Evolutionary conservation across 2,797 vertebrate genomes (phyloP).

Genomic region (Myioborus miniatus): DNA sequence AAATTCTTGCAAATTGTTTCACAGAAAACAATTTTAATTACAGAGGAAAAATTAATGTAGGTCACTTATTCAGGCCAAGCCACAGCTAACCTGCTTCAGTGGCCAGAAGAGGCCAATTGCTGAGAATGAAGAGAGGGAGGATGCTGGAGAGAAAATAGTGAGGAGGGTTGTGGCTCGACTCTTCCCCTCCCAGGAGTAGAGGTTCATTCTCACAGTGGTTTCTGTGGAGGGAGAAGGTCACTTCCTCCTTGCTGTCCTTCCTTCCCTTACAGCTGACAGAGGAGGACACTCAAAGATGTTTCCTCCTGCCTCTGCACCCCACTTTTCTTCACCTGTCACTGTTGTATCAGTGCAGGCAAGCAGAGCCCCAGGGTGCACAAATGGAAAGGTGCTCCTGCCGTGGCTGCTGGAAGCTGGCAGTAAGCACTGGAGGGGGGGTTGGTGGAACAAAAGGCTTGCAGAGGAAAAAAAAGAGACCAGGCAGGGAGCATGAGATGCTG

Average conservation of each 20-base stretch:
- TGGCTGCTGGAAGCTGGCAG: background rate
- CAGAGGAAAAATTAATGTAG: conserved; percentile 51
- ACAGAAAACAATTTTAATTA: conserved; percentile 28
- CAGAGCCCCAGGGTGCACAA: background rate
- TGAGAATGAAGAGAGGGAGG: background rate
- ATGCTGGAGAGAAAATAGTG: background rate
- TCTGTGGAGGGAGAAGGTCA: background rate
- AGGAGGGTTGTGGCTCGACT: background rate
- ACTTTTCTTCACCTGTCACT: background rate
- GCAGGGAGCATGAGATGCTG: background rate
- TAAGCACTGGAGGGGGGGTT: background rate
- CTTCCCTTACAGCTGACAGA: background rate
- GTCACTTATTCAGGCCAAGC: background rate
- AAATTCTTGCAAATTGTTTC: background rate
- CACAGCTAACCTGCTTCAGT: conserved; percentile 5
- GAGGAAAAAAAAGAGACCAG: background rate
- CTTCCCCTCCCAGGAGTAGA: background rate
- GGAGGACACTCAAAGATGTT: fast-evolving
- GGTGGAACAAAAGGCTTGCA: conserved; percentile 12
- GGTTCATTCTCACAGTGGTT: background rate
- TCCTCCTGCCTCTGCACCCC: background rate
- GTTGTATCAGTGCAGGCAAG: fast-evolving
- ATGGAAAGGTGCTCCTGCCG: fast-evolving
- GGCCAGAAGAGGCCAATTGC: background rate
- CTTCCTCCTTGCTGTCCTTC: background rate